Evolutionary conservation across 2,888 invertebrate species (phyloP).

Genomic region (Habroteleia sp.): DNA sequence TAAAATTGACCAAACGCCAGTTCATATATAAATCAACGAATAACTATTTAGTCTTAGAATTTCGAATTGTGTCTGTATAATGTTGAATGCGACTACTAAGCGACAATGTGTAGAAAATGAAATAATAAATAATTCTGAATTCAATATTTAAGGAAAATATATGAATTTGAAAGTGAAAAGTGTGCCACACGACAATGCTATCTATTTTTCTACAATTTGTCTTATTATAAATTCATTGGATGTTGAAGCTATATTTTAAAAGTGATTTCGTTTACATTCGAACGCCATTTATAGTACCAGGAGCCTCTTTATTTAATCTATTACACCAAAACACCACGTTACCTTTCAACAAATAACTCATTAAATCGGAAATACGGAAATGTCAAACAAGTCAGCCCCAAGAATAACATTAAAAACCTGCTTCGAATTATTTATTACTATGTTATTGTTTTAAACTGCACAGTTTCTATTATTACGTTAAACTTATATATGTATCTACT

Average conservation of each 20-base stretch:
- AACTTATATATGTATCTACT: not conserved
- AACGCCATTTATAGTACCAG: conserved; percentile 38
- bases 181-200: conserved; percentile 23
- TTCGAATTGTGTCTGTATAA: conserved; percentile 32
- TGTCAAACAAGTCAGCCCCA: conserved; percentile 14
- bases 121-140: no score
- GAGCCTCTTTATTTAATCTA: conserved; percentile 30
- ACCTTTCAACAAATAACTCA: conserved; percentile 32
- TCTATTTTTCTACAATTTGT: conserved; percentile 42
- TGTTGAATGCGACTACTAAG: conserved; percentile 8
- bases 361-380: conserved; percentile 30
- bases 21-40: conserved; percentile 58
- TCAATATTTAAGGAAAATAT: no score
- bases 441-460: not conserved
- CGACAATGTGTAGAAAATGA: conserved; percentile 9
- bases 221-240: conserved; percentile 31
- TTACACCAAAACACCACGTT: conserved; percentile 30
- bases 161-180: no score
- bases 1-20: conserved; percentile 59
- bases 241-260: conserved; percentile 35
- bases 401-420: conserved; percentile 17
- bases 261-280: conserved; percentile 13
- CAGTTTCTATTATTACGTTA: conserved; percentile 24
- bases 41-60: conserved; percentile 50
- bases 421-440: conserved; percentile 33